A percentile compares a stretch with the other conserved stretches of the same genome.
These are phyloP conservation scores for Brachionus sp. DNA, from an alignment of 1,140 invertebrate genomes.

Conservation along the genomic window DNA sequence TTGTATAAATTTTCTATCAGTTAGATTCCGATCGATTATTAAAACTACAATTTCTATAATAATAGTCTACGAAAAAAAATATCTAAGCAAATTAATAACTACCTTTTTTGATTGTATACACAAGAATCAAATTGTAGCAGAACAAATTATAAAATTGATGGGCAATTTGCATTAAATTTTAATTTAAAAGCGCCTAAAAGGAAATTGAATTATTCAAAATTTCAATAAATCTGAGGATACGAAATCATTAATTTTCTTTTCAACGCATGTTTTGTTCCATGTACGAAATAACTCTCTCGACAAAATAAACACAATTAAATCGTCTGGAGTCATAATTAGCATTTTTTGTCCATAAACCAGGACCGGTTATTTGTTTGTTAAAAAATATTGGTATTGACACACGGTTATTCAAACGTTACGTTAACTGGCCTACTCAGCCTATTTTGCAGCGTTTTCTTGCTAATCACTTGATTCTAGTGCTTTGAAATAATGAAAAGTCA, in stretches of 20 bases:
- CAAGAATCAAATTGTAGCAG: neutral
- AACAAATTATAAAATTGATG: neutral
- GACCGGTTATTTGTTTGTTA: neutral
- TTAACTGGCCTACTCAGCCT: neutral
- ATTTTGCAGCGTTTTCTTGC: neutral
- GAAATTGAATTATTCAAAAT: constrained; percentile 1
- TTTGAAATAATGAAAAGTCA: constrained; percentile 35
- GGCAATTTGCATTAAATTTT: constrained; percentile 4
- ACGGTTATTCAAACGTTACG: constrained; percentile 26
- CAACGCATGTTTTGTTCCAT: neutral
- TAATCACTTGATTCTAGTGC: constrained; percentile 18
- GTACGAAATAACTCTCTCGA: neutral
- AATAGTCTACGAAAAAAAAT: neutral
- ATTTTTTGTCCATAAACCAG: neutral
- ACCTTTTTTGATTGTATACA: neutral
- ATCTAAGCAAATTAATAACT: neutral
- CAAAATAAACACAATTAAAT: constrained; percentile 11
- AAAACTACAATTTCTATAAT: neutral
- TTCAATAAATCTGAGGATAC: constrained; percentile 1
- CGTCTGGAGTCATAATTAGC: neutral
- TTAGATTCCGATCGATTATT: neutral
- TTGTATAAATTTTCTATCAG: neutral
- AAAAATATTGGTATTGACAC: neutral
- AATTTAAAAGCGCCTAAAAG: neutral
- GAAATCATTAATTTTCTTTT: constrained; percentile 6